Base-by-base conservation (phyloP, 1,140 invertebrate genomes). In the Pseudomyrmex concolor region DNA sequence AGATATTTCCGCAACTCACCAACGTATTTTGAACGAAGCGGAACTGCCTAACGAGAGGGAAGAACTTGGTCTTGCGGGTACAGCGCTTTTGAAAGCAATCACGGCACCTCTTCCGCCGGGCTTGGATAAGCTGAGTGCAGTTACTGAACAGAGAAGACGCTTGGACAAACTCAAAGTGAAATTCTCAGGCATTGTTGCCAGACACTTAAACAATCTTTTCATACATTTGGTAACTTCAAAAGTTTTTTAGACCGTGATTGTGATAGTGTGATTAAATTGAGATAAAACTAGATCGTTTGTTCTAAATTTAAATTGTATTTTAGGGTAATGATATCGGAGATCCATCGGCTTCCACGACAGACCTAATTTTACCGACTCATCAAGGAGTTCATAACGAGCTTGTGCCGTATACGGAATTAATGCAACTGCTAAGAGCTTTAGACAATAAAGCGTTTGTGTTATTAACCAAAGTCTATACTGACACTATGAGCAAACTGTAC, bases 171-270 rank as follows among this genome's bases (percentile, higher is more conserved):
- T 97, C 82, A 97, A 96, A 91, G 95, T 96, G n/a, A 97, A 97
- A 93, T 98, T 99, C 93, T 97, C 97, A 10, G 95, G 97, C 67
- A 96, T 97, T 34, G 95, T 99, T 22, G 96, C 96, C 54, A 95
- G 98, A 54, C 97, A 99, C 94, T 94, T 99, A 15, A 99, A 98
- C 91, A 99, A 99, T 95, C 95, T 98, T 55, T 98, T 99, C 84
- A 98, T 99, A 91, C 97, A 99, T 94, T 96, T 98, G 94, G 97
- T 97, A 89, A 76, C 60, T 67, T 80, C 25, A 9, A 48, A 34
- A 73, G 8, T 17, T 50, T 51, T 67, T 54, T 0, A 50, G 57
- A 10, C 10, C 1, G 0, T 51, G 15, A 2, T 19, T 43, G n/a
- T 60, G 19, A 54, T 12, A 59, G 15, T n/a, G 25, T 22, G 13